Base-by-base conservation (phyloP, 2,113 vertebrate genomes). In the Cryptotis parvus region DNA sequence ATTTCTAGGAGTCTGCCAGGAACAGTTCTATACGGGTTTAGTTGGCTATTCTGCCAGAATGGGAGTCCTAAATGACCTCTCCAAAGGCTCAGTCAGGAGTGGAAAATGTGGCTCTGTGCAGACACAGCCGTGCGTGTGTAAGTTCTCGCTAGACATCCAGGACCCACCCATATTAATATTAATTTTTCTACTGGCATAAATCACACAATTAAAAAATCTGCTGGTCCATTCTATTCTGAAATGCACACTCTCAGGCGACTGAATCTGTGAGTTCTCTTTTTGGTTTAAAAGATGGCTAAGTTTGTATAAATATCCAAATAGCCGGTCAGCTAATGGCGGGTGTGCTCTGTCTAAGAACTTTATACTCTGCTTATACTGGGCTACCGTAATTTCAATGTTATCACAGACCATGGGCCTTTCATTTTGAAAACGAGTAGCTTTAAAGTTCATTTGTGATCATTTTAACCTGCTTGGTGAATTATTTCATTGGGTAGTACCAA, bases 231-330 rank as follows among this genome's bases (percentile, higher is more conserved):
- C 11, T 39, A 87, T 86, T 52, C 39, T 20, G 31, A 91, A n/a
- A 78, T 26, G 70, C 26, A 78, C 4, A 84, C 79, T 52, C 58
- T 26, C 27, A 37, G 61, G 45, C 61, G 82, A 85, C 2, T 86
- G 27, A 84, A 61, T 68, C 52, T 81, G 31, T 90, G 80, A 92
- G 52, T 33, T 94, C 6, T 43, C 16, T 72, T 94, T 89, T 82
- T 41, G 72, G 55, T 91, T 33, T 29, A 91, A 76, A 68, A 72
- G 41, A 75, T 74, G 66, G 69, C 6, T 73, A 66, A 85, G 45
- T 9, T 70, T 33, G 14, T 35, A 90, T 49, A 49, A 9, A 49
- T 49, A n/a, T n/a, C n/a, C 14, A 14, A 49, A 49, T 49, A 49
- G 5, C 45, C 14, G 45, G 6, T 49, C 45, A 49, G 45, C 10